A percentile compares a stretch with the other conserved stretches of the same genome.
These are phyloP conservation scores for Patella caerulea DNA, from an alignment of 2,888 invertebrate species.

Conservation along the genomic window DNA sequence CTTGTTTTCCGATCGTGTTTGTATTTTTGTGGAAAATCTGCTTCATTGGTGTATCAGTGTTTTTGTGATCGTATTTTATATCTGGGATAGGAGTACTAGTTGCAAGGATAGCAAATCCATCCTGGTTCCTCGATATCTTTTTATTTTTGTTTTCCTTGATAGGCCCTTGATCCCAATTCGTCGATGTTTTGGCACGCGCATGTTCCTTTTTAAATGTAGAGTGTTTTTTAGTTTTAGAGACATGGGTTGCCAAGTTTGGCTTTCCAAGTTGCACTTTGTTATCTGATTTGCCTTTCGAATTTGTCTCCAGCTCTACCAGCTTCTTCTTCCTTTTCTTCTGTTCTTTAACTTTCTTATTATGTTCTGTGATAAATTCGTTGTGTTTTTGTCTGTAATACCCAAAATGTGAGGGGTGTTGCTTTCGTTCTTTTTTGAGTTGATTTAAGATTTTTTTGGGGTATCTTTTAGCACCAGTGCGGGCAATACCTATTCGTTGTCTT, in stretches of 20 bases:
- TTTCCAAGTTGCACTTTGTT: neutral
- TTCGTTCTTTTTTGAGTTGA: neutral
- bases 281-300: neutral
- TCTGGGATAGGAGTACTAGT: too few relatives aligned
- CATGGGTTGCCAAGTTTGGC: neutral
- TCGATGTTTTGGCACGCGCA: neutral
- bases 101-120: too few relatives aligned
- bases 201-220: neutral
- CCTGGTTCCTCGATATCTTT: neutral
- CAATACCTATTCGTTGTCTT: neutral
- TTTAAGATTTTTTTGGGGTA: neutral
- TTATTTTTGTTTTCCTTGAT: neutral
- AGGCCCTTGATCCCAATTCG: neutral
- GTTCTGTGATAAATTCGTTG: neutral
- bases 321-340: neutral
- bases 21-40: too few relatives aligned
- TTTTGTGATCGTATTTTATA: too few relatives aligned
- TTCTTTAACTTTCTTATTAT: neutral
- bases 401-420: neutral
- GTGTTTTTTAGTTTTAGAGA: neutral
- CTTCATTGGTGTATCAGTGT: too few relatives aligned
- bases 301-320: neutral
- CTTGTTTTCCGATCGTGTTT: too few relatives aligned
- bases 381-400: neutral
- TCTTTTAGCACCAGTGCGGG: conserved; percentile 1